Base-by-base conservation (phyloP, 2,888 invertebrate species). In the Conomelus anceps region DNA sequence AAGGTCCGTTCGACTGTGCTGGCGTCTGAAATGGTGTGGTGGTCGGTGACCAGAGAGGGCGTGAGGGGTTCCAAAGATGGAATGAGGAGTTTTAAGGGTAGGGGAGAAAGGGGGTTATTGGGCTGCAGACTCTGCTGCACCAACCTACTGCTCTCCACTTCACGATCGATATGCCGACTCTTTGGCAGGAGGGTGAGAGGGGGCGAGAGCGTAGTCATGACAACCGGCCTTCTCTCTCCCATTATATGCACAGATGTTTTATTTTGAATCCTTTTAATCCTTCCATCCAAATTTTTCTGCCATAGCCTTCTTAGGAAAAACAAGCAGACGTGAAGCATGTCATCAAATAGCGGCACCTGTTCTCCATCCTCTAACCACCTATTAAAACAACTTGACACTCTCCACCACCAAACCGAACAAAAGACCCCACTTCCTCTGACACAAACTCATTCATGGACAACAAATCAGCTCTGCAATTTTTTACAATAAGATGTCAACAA, bases 241-340 rank as follows among this genome's bases (percentile, higher is more conserved):
- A 86, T 86, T 86, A 26, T 86, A 86, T 86, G 86, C 86, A 86
- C 86, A 86, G 86, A 86, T 86, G 86, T 86, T 86, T 86, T 86
- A 86, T 86, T 86, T 86, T 86, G 29, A 86, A 86, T 26, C 86
- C 86, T 86, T 86, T 86, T 86, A 86, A 86, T 86, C 86, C 86
- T 22, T 86, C 86, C 24, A 86, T 86, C 86, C 29, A 86, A 86
- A 86, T 86, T 86, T 86, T 86, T 86, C 86, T 86, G 26, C 86
- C 34, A 86, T 24, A 29, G 34, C 88, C 29, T 23, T 87, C 63
- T 63, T 63, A 13, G 1, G n/a, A 63, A n/a, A n/a, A 63, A 63
- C 63, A 63, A 7, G 63, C 26, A n/a, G 26, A 26, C 11, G 26
- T 26, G 26, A 11, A 26, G 26, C 63, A n/a, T 63, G 63, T n/a